Conservation (phyloP, 2,797 vertebrate species). For the Ciconia nigra region DNA sequence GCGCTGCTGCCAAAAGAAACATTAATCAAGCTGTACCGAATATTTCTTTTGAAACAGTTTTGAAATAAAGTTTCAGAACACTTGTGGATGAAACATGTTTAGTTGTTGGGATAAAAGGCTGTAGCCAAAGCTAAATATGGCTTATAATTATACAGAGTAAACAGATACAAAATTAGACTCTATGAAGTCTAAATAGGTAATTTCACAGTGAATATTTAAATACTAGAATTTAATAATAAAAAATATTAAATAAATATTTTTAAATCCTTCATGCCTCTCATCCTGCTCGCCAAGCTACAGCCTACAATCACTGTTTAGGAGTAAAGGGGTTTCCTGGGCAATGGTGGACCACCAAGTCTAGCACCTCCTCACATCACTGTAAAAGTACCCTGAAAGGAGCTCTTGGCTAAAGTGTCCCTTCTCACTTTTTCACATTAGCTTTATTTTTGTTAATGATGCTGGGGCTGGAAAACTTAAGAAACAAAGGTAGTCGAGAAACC, state of each 20-base stretch:
- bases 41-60: background rate
- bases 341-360: background rate
- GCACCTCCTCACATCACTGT: background rate
- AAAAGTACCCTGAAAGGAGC: background rate
- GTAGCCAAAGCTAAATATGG: background rate
- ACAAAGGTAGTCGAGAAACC: background rate
- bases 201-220: background rate
- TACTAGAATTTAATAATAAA: background rate
- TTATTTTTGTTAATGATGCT: background rate
- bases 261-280: background rate
- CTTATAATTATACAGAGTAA: slow-evolving; percentile 7
- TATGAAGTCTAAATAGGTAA: background rate
- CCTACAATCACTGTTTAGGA: background rate
- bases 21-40: background rate
- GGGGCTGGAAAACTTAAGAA: background rate
- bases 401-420: background rate
- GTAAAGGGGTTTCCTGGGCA: background rate
- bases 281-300: background rate
- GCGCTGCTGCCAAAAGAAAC: slow-evolving; percentile 38
- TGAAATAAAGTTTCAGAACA: background rate
- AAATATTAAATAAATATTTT: background rate
- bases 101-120: background rate
- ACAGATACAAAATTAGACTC: background rate
- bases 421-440: background rate
- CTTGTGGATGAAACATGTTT: background rate